Evolutionary conservation across 2,888 invertebrate species (phyloP), one percentile per base, ranked within the genome.

Genomic region (Resseliella maxima): DNA sequence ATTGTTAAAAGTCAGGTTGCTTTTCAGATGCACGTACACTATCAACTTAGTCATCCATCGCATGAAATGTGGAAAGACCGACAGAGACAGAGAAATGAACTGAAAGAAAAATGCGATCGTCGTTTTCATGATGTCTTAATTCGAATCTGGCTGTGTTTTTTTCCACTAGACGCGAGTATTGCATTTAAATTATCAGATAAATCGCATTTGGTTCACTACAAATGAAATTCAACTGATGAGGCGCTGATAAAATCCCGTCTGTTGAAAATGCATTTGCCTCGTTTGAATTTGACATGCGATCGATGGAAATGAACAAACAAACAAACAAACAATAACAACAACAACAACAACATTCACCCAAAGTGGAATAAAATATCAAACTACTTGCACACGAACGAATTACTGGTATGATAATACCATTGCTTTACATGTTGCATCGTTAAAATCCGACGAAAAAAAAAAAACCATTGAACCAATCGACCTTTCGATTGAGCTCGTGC

Each of bases 191-290:
- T 38, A 83, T 83, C 83, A n/a, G 83, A 83, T 83, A 83, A 83
- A 83, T 83, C 83, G 36, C 83, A 83, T 38, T 83, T 83, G 83
- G 38, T 83, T 83, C 83, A 18, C 38, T 83, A 83, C 83, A 83
- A 83, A 83, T 83, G 83, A 38, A 83, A 83, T 83, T 83, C 83
- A 83, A 83, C 83, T 83, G 83, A 83, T 83, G 83, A 83, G 83
- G 83, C 83, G 83, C 83, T 83, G 83, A 83, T 83, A 83, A 83
- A 38, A 38, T 83, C 83, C n/a, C 83, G 83, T 83, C 83, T 38
- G 41, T n/a, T 0, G 41, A 38, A 38, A 83, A 83, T 83, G 83
- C 83, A 83, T 83, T 83, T 72, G 72, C 72, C 31, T 72, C 72
- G 72, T 72, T 83, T 38, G 83, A 83, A 83, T 83, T 83, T 83